Base-by-base conservation (phyloP, 2,113 vertebrate genomes). In the Platichthys stellatus region DNA sequence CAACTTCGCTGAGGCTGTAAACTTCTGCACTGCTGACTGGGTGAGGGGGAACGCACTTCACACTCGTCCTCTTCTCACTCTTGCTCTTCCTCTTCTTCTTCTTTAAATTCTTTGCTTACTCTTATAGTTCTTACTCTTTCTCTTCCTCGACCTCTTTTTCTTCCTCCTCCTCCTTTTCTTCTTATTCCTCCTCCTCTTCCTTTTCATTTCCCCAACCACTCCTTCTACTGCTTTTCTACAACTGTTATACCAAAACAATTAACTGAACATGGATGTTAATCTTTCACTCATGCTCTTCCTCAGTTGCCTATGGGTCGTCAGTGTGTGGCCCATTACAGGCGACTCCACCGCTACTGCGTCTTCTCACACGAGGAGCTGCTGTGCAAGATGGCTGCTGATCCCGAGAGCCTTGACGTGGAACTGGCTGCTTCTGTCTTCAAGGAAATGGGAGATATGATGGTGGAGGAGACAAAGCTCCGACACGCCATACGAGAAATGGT, bases 21-120 rank as follows among this genome's bases (percentile, higher is more conserved):
- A 99, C 92, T 99, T 99, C 95, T 99, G 98, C 93, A 99, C 98
- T 38, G 98, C 98, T 77, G 98, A 99, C 92, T 99, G 98, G 98
- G 98, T 99, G 83, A 84, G 94, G 6, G 9, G 20, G 2, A 31
- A 31, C 31, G 1, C 31, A 31, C 31, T 31, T 31, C 28, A 31
- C 28, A 5, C 28, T 31, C 28, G 5, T 31, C 28, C 5, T 31
- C 31, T 31, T 31, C 6, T 31, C 6, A 7, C 31, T 31, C 31
- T 2, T 58, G 2, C 45, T 31, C 31, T 17, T 51, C 11, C 24
- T 51, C 15, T 2, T 28, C 47, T 2, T 49, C 2, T 15, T 49
- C 28, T 31, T 31, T 31, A 31, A 31, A 31, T 31, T 31, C 5
- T 31, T 31, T 5, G 23, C 15, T 2, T 28, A 2, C 45, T 31